Base-by-base conservation (phyloP, 2,797 vertebrate genomes). In the Carcharodon carcharias region DNA sequence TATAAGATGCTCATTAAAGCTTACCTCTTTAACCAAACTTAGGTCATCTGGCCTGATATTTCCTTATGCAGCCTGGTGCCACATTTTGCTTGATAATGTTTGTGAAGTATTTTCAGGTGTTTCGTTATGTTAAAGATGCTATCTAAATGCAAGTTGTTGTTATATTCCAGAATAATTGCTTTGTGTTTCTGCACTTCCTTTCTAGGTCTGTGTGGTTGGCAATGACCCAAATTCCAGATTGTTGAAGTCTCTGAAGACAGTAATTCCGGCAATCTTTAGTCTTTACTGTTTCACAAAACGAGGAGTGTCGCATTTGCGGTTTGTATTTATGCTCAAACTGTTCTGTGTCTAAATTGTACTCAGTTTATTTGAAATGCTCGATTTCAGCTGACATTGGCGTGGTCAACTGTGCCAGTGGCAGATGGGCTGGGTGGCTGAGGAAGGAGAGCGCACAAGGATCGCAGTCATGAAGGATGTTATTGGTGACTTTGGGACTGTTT, bases 281-380 rank as follows among this genome's bases (percentile, higher is more conserved):
- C 98, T 99, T 96, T 99, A 98, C 97, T 99, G 98, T 97, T 99
- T 99, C 96, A 98, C 99, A 96, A 98, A 98, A 97, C 98, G 98
- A 97, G 99, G 98, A 28, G 98, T 98, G 93, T 99, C 98, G 96
- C 98, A 98, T 97, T 97, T 99, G 96, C 98, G 99, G 99, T 99
- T 97, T 98, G 98, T 95, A 16, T 1, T 12, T 21, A 35, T 16
- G 1, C 40, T 61, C 87, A 58, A 85, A 50, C 45, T 85, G 6
- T 50, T 7, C 35, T 23, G 5, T 63, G 14, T 7, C n/a, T 45
- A 21, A 4, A 40, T 93, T 21, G 1, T 14, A 18, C 1, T n/a
- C 12, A 6, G 4, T 61, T 92, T 63, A 45, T 93, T 67, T 0
- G 21, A 93, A 67, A 28, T 9, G 21, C 21, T 93, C 0, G 21